A percentile compares a stretch with the other conserved stretches of the same genome.
Evolutionary conservation across 2,113 vertebrate genomes (phyloP).

Genomic region (Perca schrenkii): DNA sequence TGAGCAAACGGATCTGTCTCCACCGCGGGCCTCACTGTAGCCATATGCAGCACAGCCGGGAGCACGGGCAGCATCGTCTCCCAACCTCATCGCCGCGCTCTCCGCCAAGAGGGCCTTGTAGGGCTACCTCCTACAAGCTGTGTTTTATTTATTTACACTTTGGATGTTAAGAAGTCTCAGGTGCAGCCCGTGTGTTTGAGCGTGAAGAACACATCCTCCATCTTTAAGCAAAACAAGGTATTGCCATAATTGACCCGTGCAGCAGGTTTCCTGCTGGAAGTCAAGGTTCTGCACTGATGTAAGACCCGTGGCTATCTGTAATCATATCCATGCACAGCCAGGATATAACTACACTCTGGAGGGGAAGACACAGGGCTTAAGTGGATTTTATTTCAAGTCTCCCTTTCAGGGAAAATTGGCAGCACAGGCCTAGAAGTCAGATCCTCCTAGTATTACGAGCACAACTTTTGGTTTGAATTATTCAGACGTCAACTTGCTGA

Average conservation of each 20-base stretch:
- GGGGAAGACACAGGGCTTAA: conserved; percentile 75
- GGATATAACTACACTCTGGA: conserved; percentile 79
- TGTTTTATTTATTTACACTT: conserved; percentile 56
- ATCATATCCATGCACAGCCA: conserved; percentile 78
- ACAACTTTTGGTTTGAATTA: conserved; percentile 80
- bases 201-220: conserved; percentile 58
- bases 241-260: conserved; percentile 75
- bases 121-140: conserved; percentile 16
- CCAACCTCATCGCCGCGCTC: conserved; percentile 5
- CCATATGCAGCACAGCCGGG: conserved; percentile 6
- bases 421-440: conserved; percentile 55
- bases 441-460: conserved; percentile 48
- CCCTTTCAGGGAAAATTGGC: conserved; percentile 69
- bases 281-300: conserved; percentile 74
- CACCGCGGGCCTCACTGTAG: conserved; percentile 27
- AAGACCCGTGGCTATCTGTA: conserved; percentile 72
- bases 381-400: conserved; percentile 83
- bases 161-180: conserved; percentile 32
- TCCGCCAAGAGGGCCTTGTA: conserved; percentile 2
- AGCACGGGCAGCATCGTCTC: conserved; percentile 23
- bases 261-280: conserved; percentile 80
- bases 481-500: conserved; percentile 60
- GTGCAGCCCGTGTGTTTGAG: conserved; percentile 43
- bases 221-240: conserved; percentile 67
- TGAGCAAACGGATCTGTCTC: conserved; percentile 71